Base-by-base conservation (phyloP, 2,888 invertebrate species). In the Perdita meconis region DNA sequence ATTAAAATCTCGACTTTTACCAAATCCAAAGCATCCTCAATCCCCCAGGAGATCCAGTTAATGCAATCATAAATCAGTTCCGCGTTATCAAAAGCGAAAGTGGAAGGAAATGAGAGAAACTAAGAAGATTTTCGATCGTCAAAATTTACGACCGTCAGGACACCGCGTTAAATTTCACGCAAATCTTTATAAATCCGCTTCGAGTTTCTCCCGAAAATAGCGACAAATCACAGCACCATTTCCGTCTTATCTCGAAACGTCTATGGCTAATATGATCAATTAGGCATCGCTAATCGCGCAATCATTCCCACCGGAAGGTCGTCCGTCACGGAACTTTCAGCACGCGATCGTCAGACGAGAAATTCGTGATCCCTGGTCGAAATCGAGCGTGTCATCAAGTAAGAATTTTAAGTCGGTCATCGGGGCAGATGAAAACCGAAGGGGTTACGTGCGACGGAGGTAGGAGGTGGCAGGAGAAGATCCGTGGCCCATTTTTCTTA, bases 401-500 rank as follows among this genome's bases (percentile, higher is more conserved):
- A 57, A 40, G 60, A 69, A 74, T 63, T 55, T 70, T 56, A 78
- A 80, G 70, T 78, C 70, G 79, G 69, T 56, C 71, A 60, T 55
- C 51, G 51, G 19, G 22, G 34, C 24, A 13, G 47, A 51, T 47
- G 71, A 44, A 71, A 70, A 24, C 38, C 38, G 51, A 34, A 34
- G 56, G 57, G 65, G 30, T 42, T 38, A 16, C 12, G n/a, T 50
- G 12, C 51, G 30, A 36, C 24, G 44, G 50, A 67, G 56, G 44
- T 59, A 65, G 42, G 69, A 66, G 65, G 56, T 47, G 64, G 6
- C 30, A 2, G 61, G 61, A 51, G 80, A 86, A 84, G 81, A 86
- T 84, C 85, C 79, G 82, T 88, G 89, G 86, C 89, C 88, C 86
- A 89, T 89, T 89, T 86, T n/a, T n/a, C n/a, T n/a, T n/a, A n/a